phyloP scores from a whole-genome alignment of 1,140 invertebrate species.

The Cepaea nemoralis region DNA sequence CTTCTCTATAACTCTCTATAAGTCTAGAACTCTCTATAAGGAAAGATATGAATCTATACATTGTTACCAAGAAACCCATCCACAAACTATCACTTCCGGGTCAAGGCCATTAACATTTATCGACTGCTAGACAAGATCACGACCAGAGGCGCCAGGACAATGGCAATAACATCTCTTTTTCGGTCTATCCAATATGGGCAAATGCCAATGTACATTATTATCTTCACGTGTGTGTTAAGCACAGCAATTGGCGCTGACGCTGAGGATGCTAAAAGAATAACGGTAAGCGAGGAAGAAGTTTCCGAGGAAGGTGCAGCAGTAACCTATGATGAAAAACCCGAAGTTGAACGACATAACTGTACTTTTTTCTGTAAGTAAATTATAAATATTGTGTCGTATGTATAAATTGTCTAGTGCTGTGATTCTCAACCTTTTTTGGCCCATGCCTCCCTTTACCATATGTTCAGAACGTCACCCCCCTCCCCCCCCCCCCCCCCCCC shows the following conservation, averaged over 20 bases:
- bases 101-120: constrained; percentile 14
- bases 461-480: too few species aligned
- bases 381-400: neutral
- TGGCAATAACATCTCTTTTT: neutral
- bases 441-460: too few species aligned
- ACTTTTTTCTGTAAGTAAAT: constrained; percentile 13
- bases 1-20: too few species aligned
- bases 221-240: neutral
- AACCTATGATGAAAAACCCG: neutral
- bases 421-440: too few species aligned
- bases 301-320: neutral
- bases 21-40: too few species aligned
- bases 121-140: constrained; percentile 29
- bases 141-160: neutral
- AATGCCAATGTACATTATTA: neutral
- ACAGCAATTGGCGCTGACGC: constrained; percentile 17
- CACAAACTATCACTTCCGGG: neutral
- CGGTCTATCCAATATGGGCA: neutral
- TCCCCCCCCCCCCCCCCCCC: too few species aligned
- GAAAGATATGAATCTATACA: too few species aligned
- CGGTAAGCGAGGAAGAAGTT: neutral
- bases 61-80: neutral
- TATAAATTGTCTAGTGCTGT: too few species aligned
- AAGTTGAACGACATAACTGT: neutral
- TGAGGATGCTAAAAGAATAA: neutral